Percentiles rank a stretch among this genome's conserved stretches.
These are phyloP conservation scores for Portunus trituberculatus DNA, from an alignment of 1,140 invertebrate genomes.

Conservation along the genomic window DNA sequence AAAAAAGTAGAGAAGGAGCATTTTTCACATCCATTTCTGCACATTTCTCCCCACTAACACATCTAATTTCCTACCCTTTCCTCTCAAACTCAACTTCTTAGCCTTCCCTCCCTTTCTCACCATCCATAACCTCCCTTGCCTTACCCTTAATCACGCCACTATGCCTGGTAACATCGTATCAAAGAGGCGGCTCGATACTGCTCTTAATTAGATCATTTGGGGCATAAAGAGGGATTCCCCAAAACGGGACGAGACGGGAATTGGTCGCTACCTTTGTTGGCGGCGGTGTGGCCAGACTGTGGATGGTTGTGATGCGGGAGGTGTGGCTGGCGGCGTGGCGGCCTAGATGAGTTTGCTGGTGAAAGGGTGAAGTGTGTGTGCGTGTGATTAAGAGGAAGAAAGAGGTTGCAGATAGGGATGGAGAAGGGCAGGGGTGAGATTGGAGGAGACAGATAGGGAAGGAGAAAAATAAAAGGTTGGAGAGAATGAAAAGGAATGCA, in stretches of 20 bases:
- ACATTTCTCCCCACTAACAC: neutral
- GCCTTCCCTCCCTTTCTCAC: neutral
- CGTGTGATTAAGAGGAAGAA: neutral
- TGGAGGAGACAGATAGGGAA: neutral
- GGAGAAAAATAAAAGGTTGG: neutral
- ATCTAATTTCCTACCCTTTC: neutral
- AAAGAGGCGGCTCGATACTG: constrained; percentile 59
- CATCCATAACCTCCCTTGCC: neutral
- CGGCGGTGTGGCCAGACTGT: neutral
- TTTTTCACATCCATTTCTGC: neutral
- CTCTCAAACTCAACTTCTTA: neutral
- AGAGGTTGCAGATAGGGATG: neutral
- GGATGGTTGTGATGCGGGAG: neutral
- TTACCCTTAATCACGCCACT: constrained; percentile 53
- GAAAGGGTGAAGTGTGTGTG: neutral
- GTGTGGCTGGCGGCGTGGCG: too few relatives aligned
- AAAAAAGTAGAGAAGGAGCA: neutral
- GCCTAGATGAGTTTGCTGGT: neutral
- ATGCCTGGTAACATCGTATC: constrained; percentile 59
- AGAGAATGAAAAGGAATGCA: neutral
- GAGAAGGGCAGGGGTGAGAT: neutral
- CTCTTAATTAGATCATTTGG: constrained; percentile 71
- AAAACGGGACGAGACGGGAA: constrained; percentile 59
- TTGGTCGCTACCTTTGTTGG: constrained; percentile 50
- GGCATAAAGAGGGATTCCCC: constrained; percentile 63